Evolutionary conservation across 2,113 vertebrate species (phyloP).

Genomic region (Camelus dromedarius): DNA sequence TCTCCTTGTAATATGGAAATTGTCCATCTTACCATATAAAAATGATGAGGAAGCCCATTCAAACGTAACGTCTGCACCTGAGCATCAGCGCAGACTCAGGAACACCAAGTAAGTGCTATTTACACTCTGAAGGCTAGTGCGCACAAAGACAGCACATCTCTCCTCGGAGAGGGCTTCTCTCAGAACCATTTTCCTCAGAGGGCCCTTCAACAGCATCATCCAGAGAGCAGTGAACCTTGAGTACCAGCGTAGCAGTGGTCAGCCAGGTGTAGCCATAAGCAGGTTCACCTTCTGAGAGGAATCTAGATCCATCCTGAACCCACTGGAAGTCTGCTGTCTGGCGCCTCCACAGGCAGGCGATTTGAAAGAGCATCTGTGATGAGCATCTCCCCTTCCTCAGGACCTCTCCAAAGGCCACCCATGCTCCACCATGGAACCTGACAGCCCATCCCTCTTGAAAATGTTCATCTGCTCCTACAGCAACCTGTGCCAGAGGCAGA

Average conservation of each 20-base stretch:
- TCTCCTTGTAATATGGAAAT: background rate
- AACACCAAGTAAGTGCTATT: background rate
- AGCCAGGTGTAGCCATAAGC: background rate
- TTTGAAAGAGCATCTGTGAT: background rate
- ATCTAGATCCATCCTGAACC: background rate
- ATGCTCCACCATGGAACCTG: rapidly evolving
- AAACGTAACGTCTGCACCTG: background rate
- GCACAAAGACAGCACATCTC: rapidly evolving
- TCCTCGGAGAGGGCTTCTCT: background rate
- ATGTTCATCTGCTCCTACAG: background rate
- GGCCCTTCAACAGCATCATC: background rate
- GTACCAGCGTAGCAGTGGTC: background rate
- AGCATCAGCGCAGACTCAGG: background rate
- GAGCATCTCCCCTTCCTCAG: background rate
- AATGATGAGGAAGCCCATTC: background rate
- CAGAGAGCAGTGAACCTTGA: rapidly evolving
- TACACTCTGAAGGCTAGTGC: no score
- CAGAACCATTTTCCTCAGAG: background rate
- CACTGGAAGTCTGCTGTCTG: background rate
- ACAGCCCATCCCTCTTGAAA: no score
- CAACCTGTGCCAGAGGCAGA: background rate
- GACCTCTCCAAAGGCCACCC: rapidly evolving
- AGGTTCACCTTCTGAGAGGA: background rate
- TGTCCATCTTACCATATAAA: background rate
- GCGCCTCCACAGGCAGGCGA: rapidly evolving